Base-by-base conservation (phyloP, 2,888 invertebrate species). In the Helobdella robusta region DNA sequence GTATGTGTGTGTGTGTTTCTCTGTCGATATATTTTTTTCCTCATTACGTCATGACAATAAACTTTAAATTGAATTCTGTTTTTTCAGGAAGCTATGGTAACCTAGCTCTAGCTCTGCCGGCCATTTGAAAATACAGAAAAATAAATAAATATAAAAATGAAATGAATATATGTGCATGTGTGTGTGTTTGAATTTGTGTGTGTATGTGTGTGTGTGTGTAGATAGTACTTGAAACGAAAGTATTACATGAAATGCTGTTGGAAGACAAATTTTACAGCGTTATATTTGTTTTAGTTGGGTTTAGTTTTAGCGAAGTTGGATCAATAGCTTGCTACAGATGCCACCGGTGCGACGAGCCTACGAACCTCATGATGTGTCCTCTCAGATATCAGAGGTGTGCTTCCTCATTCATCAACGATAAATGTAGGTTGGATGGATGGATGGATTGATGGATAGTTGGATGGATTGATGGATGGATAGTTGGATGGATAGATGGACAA, bases 1-100 rank as follows among this genome's bases (percentile, higher is more conserved):
- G 59, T 34, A 32, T 59, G 59, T 34, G 36, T 59, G 59, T 28
- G 54, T 54, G 50, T 18, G 50, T 50, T 5, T 50, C 20, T 50
- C 20, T 50, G 50, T 18, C 20, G n/a, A 6, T 23, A 18, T 50
- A 40, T 40, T 11, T 40, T 15, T 15, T 40, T 15, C 15, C 15
- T n/a, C 11, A 40, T 40, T 40, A 40, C 15, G 15, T 40, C 11
- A n/a, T 40, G 44, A n/a, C 11, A 40, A 15, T 40, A 40, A 40
- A 15, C 15, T 40, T 40, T 15, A 15, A n/a, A 15, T 40, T 40
- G 15, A 15, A 15, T 40, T 40, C 15, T n/a, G 15, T 40, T 40
- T 15, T 40, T 40, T 40, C n/a, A n/a, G n/a, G n/a, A n/a, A n/a
- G n/a, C n/a, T n/a, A n/a, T n/a, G n/a, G n/a, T n/a, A n/a, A n/a